phyloP scores from a whole-genome alignment of 2,797 vertebrate genomes.

The Labroides dimidiatus region DNA sequence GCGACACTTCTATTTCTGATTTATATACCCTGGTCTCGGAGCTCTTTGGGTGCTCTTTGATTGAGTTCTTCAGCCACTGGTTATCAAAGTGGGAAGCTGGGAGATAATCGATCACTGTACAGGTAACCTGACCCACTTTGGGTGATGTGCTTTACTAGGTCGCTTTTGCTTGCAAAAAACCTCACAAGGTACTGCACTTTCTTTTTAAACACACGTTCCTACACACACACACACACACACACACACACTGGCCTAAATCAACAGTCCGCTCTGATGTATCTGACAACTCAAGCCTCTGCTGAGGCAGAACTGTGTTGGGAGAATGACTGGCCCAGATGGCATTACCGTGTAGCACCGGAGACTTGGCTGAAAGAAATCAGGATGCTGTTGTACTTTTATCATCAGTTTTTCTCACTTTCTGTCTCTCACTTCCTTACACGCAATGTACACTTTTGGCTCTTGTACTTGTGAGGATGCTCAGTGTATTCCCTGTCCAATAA shows the following conservation, averaged over 20 bases:
- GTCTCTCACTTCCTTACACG: background rate
- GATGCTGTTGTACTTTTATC: constrained; percentile 60
- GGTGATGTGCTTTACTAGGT: constrained; percentile 36
- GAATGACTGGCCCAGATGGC: constrained; percentile 65
- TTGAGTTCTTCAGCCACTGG: constrained; percentile 72
- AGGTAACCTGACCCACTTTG: constrained; percentile 77
- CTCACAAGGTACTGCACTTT: constrained; percentile 10
- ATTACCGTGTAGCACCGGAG: constrained; percentile 60
- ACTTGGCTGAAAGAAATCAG: constrained; percentile 49
- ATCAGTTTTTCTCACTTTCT: constrained; percentile 42
- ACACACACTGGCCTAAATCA: constrained; percentile 59
- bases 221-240: constrained; percentile 22
- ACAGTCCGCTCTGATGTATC: constrained; percentile 54
- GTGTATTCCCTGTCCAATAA: constrained; percentile 29
- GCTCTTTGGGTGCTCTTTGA: constrained; percentile 68
- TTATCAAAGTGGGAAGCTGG: constrained; percentile 67
- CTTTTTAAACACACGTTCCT: background rate
- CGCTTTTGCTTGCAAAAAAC: constrained; percentile 55
- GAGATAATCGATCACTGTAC: constrained; percentile 71
- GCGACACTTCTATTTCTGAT: constrained; percentile 76
- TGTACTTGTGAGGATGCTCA: constrained; percentile 29
- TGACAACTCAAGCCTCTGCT: constrained; percentile 60
- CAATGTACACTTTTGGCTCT: constrained; percentile 12
- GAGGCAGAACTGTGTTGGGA: constrained; percentile 45
- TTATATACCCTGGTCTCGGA: constrained; percentile 69